Evolutionary conservation across 2,888 invertebrate species (phyloP), one percentile per base, ranked within the genome.

Genomic region (Podotricha telesiphe): DNA sequence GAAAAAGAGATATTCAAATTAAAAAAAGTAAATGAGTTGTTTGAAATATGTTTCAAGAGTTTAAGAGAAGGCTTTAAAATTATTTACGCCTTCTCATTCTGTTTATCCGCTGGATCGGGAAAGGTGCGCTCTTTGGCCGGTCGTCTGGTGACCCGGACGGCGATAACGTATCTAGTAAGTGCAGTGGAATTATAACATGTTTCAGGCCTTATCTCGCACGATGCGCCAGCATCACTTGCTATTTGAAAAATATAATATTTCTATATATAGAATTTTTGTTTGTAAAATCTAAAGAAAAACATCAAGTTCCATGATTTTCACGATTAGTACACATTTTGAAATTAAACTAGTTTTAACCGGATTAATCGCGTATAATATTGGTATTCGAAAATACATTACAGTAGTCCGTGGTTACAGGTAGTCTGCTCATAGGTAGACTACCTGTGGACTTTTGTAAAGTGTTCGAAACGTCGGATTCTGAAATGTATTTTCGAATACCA

Each of bases 71-170:
- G 17, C 15, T 48, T 22, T 13, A 20, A 65, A 20, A 45, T 47
- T 42, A 61, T 59, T 59, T 59, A 62, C 47, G 53, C n/a, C 50
- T 55, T 28, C 28, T 59, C 51, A 34, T 15, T 20, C 50, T 56
- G 77, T 78, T 79, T 78, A 80, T 79, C 77, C 75, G 69, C 73
- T 48, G n/a, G 53, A 65, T 68, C 75, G 77, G 73, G 78, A 80
- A 81, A 83, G 79, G 81, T 79, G 78, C 73, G 79, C 82, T 77
- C 82, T 83, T 82, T 82, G 82, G 67, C 75, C 82, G 75, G 76
- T 73, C 77, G 75, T 73, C 78, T 76, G 73, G 66, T 79, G 82
- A 82, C 82, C 83, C 82, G 82, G 80, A 80, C 81, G 68, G 72
- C 67, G 83, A 83, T 83, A 82, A 72, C 45, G 69, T 83, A 83